These are phyloP conservation scores for Dinomys branickii DNA, from an alignment of 2,113 vertebrate genomes.

Conservation along the genomic window DNA sequence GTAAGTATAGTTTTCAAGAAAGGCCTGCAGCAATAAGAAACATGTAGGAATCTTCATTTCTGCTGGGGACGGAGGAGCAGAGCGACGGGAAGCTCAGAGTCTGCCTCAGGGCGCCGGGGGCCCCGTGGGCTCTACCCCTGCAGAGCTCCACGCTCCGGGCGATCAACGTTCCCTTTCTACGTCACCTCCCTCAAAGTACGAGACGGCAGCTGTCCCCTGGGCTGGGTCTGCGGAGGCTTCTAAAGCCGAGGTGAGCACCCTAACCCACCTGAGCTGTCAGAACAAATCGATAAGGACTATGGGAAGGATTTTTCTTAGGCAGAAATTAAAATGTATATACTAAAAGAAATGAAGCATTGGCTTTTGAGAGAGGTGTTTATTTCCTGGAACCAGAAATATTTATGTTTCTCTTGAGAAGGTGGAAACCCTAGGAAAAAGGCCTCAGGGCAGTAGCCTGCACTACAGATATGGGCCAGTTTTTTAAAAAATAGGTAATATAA, in stretches of 20 bases:
- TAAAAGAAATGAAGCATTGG: neutral
- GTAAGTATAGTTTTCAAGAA: neutral
- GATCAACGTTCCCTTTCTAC: neutral
- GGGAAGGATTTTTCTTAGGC: neutral
- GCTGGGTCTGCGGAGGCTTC: neutral
- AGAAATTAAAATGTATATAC: neutral
- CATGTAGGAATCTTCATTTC: neutral
- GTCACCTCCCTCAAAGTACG: neutral
- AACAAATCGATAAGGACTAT: neutral
- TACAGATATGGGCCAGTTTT: neutral
- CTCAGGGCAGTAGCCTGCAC: neutral
- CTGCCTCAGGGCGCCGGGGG: too few species aligned
- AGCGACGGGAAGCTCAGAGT: too few species aligned
- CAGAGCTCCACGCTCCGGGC: neutral
- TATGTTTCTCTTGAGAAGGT: neutral
- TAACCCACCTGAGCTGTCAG: neutral
- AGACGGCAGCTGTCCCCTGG: neutral
- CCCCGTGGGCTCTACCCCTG: neutral
- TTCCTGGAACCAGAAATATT: neutral
- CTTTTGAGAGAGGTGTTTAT: neutral
- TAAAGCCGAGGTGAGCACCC: neutral
- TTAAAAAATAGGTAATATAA: neutral
- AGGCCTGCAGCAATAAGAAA: neutral
- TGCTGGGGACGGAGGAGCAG: neutral
- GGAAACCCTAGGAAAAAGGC: neutral